A percentile compares a stretch with the other conserved stretches of the same genome.
Conservation (phyloP, 2,113 vertebrate genomes). For the Phycodurus eques region DNA sequence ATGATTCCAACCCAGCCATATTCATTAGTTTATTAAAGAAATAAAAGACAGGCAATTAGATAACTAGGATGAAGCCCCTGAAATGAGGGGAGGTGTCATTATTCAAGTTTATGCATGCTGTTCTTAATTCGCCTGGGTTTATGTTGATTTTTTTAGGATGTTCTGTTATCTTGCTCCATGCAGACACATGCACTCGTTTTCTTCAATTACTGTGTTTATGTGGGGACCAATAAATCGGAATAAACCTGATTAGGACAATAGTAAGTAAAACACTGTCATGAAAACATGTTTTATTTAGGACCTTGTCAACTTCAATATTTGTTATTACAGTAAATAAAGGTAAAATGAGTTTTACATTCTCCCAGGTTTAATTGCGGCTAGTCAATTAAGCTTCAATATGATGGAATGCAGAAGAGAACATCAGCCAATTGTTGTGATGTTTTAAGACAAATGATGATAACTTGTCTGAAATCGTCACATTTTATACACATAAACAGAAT, state of each 20-base stretch:
- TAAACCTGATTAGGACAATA: background rate
- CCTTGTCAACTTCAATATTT: background rate
- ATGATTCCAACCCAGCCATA: constrained; percentile 63
- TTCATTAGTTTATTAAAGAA: constrained; percentile 75
- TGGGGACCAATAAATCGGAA: background rate
- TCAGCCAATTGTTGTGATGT: no score
- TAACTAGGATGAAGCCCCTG: constrained; percentile 62
- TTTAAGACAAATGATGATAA: background rate
- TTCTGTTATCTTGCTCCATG: constrained; percentile 63
- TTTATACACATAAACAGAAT: background rate
- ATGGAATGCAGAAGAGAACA: background rate
- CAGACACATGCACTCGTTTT: constrained; percentile 57
- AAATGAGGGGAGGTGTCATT: constrained; percentile 65
- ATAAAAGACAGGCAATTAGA: constrained; percentile 73
- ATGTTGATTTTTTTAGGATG: constrained; percentile 64
- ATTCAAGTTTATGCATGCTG: constrained; percentile 66
- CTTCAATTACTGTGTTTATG: background rate
- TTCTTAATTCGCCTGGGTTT: constrained; percentile 63
- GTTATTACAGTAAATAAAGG: background rate
- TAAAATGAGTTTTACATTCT: background rate
- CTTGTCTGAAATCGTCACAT: background rate
- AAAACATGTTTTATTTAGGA: background rate
- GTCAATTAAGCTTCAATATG: background rate
- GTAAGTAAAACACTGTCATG: background rate
- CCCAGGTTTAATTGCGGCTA: background rate